Conservation (phyloP, 2,113 vertebrate genomes). For the Cinclus mexicanus region DNA sequence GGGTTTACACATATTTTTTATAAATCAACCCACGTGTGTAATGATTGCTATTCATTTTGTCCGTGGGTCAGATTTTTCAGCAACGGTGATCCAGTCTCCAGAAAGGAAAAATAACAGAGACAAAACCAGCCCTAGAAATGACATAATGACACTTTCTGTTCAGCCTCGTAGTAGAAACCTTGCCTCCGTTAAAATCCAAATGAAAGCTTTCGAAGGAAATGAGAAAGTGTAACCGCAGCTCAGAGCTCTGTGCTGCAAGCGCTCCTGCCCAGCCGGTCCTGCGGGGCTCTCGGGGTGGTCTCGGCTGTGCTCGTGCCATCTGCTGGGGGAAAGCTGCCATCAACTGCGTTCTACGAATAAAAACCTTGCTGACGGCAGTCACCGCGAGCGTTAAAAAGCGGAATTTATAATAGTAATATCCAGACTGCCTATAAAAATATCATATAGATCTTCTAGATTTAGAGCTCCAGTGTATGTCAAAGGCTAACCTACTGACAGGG, state of each 20-base stretch:
- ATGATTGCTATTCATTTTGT: background rate
- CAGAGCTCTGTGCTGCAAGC: background rate
- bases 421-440: background rate
- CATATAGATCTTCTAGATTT: background rate
- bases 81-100: background rate
- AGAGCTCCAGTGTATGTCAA: background rate
- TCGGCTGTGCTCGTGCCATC: background rate
- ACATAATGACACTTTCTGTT: background rate
- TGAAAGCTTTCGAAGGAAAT: background rate
- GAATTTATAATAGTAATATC: background rate
- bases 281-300: background rate
- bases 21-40: background rate
- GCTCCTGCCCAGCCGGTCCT: rapidly evolving
- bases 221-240: background rate
- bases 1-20: background rate
- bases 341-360: rapidly evolving
- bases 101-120: background rate
- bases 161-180: background rate
- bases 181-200: background rate
- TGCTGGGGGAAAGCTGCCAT: background rate
- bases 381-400: background rate
- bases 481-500: background rate
- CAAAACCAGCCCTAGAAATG: background rate
- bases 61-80: background rate
- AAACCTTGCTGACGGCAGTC: background rate